Percentiles rank a stretch among this genome's conserved stretches.
Evolutionary conservation across 1,140 invertebrate genomes (phyloP).

Genomic region (Portunus trituberculatus): DNA sequence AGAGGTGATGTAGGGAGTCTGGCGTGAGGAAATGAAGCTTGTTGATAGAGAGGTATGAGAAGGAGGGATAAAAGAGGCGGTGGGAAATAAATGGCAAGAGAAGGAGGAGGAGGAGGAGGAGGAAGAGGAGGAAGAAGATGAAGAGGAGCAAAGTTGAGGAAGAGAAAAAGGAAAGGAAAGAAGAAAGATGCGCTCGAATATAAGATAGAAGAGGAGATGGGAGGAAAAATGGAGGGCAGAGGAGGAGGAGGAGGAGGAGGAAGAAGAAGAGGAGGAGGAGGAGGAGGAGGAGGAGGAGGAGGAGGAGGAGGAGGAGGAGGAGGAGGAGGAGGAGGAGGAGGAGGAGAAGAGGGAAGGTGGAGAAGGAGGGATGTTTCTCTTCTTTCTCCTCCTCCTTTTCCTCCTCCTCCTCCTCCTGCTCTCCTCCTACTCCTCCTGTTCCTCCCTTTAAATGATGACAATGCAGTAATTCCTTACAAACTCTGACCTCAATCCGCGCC

Average conservation of each 20-base stretch:
- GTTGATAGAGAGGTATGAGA: background rate
- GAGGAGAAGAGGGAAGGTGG: background rate
- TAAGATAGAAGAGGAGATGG: background rate
- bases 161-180: background rate
- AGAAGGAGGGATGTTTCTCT: background rate
- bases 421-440: background rate
- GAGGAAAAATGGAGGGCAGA: background rate
- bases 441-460: constrained; percentile 18
- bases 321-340: background rate
- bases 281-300: background rate
- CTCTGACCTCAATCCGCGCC: constrained; percentile 42
- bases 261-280: background rate
- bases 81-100: background rate
- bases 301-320: too few relatives aligned
- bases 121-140: background rate
- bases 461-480: background rate
- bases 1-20: background rate
- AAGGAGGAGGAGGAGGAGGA: background rate
- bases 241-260: background rate
- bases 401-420: background rate
- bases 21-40: background rate
- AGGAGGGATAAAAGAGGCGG: background rate
- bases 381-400: background rate
- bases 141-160: background rate
- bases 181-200: background rate